A percentile compares a stretch with the other conserved stretches of the same genome.
phyloP scores from a whole-genome alignment of 2,113 vertebrate species.

The Gorsachius goisagi region DNA sequence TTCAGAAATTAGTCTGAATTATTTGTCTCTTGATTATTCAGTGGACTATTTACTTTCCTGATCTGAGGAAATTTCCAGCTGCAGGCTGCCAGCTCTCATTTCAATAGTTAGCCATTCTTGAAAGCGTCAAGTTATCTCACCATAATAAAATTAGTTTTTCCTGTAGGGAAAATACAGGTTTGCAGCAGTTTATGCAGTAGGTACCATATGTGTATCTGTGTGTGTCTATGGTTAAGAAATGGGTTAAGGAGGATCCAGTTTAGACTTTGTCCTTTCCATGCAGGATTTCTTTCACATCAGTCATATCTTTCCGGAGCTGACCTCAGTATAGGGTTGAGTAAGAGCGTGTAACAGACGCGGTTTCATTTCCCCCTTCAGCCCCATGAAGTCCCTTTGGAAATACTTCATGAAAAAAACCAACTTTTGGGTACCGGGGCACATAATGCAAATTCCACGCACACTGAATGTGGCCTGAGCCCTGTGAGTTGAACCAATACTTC shows the following conservation, averaged over 20 bases:
- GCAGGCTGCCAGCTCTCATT: neutral
- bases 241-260: neutral
- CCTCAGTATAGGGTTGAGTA: neutral
- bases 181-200: neutral
- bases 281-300: neutral
- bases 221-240: neutral
- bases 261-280: neutral
- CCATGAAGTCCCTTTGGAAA: neutral
- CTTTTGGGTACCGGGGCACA: neutral
- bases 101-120: neutral
- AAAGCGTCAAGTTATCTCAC: neutral
- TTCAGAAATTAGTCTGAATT: slow-evolving; percentile 1
- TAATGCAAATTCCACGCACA: rapidly evolving
- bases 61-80: neutral
- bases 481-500: neutral
- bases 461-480: neutral
- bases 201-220: neutral
- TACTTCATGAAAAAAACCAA: neutral
- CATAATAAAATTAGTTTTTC: neutral
- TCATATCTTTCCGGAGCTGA: neutral
- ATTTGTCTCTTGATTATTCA: neutral
- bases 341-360: neutral
- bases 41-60: neutral
- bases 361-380: neutral
- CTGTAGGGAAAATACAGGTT: neutral